phyloP scores from a whole-genome alignment of 2,888 invertebrate species.

The Exocentrus adspersus region DNA sequence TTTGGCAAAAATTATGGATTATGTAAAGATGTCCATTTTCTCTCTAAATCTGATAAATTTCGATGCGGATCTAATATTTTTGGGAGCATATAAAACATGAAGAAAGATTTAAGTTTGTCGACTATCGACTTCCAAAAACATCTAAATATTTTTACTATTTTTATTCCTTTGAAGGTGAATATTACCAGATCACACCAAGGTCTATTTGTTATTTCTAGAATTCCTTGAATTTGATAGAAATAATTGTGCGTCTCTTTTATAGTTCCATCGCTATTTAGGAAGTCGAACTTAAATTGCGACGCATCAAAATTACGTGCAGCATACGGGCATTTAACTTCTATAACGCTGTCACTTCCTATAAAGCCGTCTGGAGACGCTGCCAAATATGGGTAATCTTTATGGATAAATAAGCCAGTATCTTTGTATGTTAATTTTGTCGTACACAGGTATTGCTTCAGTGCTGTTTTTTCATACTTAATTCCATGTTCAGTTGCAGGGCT shows the following conservation, averaged over 20 bases:
- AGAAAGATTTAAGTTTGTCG: background rate
- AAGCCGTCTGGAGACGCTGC: slow-evolving; percentile 28
- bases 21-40: slow-evolving; percentile 3
- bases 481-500: background rate
- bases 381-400: slow-evolving; percentile 7
- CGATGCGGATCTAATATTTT: background rate
- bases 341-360: background rate
- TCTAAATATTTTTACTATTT: background rate
- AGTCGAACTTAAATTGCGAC: background rate
- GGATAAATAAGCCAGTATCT: background rate
- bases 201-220: slow-evolving; percentile 6
- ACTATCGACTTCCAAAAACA: background rate
- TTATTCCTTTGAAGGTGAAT: background rate
- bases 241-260: slow-evolving; percentile 6
- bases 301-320: slow-evolving; percentile 3
- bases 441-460: background rate
- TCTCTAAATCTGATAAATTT: background rate
- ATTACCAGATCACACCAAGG: slow-evolving; percentile 20
- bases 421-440: background rate
- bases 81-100: background rate
- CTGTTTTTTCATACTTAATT: background rate
- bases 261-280: background rate
- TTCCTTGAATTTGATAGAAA: slow-evolving; percentile 19
- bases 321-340: slow-evolving; percentile 31
- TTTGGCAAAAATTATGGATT: background rate